phyloP scores from a whole-genome alignment of 2,113 vertebrate genomes.

The Phalacrocorax pelagicus region DNA sequence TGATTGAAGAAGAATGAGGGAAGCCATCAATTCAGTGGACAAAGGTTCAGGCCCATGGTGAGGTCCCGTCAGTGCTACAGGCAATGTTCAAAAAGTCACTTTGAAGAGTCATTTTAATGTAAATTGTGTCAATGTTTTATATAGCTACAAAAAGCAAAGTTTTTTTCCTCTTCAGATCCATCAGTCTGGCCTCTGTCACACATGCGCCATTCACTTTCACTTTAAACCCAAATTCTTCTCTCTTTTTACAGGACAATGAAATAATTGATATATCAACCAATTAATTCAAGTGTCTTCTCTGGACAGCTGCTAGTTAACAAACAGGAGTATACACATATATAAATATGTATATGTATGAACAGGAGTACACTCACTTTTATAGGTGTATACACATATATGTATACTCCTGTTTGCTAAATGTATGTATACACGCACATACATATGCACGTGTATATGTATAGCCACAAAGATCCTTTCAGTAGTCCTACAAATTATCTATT shows the following conservation, averaged over 20 bases:
- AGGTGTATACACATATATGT: background rate
- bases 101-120: background rate
- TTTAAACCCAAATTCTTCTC: background rate
- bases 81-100: background rate
- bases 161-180: background rate
- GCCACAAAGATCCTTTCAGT: background rate
- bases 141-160: background rate
- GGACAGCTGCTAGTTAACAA: background rate
- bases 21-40: background rate
- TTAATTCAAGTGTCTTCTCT: background rate
- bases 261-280: background rate
- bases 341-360: background rate
- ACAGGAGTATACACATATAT: background rate
- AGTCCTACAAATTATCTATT: background rate
- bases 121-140: background rate
- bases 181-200: background rate
- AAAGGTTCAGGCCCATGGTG: background rate
- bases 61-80: background rate
- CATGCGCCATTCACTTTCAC: background rate
- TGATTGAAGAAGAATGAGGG: background rate
- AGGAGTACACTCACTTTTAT: background rate
- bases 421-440: background rate
- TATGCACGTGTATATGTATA: background rate
- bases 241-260: background rate
- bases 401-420: background rate